Evolutionary conservation across 2,797 vertebrate genomes (phyloP), one percentile per base, ranked within the genome.

Genomic region (Ptychadena robeensis): DNA sequence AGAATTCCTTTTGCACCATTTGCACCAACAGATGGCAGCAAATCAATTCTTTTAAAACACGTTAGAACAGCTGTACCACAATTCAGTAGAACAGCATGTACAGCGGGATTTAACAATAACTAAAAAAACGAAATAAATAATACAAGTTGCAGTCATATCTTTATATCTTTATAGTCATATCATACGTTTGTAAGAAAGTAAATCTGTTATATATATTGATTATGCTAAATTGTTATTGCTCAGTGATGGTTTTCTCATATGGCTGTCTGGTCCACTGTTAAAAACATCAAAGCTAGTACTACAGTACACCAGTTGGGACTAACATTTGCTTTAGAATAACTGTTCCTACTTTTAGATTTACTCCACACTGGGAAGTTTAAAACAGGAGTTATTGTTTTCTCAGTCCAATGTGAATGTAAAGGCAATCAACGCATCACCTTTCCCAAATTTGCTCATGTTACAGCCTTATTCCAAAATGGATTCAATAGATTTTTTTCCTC

Each of bases 1-100:
- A 53, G 44, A 53, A 53, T 53, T 53, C 44, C 44, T 53, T 53
- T 18, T 53, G 44, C 44, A 38, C 70, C 79, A 73, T 53, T 18
- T 53, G 44, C 44, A 38, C 70, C 79, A 73, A 31, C 79, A 81
- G 79, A 66, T 73, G 79, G 79, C 79, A 81, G 79, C 71, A 81
- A 81, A 57, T 67, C 37, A 72, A 57, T 40, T 72, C 69, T 34
- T 34, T 38, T 70, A 6, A 63, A 70, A 53, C 18, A 53, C 18
- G 10, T 18, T 1, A 53, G 7, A 15, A 53, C 8, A 22, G 18
- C 18, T 53, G 15, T 22, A 22, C 44, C 8, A 18, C 0, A 22
- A 5, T 53, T 22, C 22, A 7, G 0, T 4, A 22, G 22, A 53
- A 22, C 5, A n/a, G 6, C 44, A 53, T n/a, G 18, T 53, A 8